A percentile compares a stretch with the other conserved stretches of the same genome.
Evolutionary conservation across 2,888 invertebrate genomes (phyloP).

Genomic region (Hipparchia semele): DNA sequence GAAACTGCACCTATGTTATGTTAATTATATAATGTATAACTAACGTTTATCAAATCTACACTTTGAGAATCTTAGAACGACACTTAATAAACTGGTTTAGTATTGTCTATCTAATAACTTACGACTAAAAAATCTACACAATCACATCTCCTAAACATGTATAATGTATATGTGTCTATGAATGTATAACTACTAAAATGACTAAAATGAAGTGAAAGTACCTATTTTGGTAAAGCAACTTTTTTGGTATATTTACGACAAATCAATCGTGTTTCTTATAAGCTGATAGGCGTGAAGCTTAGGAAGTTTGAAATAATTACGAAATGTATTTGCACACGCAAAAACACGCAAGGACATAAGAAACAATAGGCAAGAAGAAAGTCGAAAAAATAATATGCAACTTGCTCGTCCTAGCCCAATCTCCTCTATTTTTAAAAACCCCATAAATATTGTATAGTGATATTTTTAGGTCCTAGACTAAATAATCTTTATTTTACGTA

Average conservation of each 20-base stretch:
- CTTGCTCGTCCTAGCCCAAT: neutral
- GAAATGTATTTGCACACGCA: neutral
- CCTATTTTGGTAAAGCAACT: neutral
- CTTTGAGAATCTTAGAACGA: slow-evolving; percentile 36
- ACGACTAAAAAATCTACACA: slow-evolving; percentile 66
- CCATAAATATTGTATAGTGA: neutral
- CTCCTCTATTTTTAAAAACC: neutral
- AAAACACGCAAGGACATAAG: neutral
- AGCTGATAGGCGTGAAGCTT: slow-evolving; percentile 4
- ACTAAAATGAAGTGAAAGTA: slow-evolving; percentile 14
- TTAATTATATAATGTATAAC: slow-evolving; percentile 2
- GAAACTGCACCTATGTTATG: slow-evolving; percentile 4
- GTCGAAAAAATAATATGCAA: neutral
- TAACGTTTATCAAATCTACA: slow-evolving; percentile 33
- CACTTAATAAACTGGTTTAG: slow-evolving; percentile 31
- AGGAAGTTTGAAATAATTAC: neutral
- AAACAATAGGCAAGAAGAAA: neutral
- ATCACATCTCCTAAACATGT: slow-evolving; percentile 64
- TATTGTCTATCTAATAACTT: slow-evolving; percentile 42
- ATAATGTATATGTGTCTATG: slow-evolving; percentile 27
- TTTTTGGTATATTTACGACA: too few relatives aligned
- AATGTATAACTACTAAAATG: slow-evolving; percentile 23
- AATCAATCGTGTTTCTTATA: slow-evolving; percentile 2
- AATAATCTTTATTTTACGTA: slow-evolving; percentile 10
- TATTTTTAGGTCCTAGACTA: neutral